phyloP scores from a whole-genome alignment of 2,888 invertebrate genomes.

The Diachrysia chrysitis region DNA sequence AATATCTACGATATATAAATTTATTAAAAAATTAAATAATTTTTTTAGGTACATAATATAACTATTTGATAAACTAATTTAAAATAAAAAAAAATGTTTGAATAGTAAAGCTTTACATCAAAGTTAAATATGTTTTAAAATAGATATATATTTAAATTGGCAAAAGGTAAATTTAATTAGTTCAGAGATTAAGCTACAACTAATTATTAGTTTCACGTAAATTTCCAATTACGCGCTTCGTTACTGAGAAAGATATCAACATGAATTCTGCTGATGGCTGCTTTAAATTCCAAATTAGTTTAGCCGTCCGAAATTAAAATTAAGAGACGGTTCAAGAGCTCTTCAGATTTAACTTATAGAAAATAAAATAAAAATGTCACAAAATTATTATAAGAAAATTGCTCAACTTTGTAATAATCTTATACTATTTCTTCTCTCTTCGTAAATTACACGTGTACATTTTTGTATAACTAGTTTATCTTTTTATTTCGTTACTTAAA shows the following conservation, averaged over 20 bases:
- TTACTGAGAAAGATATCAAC: slow-evolving; percentile 40
- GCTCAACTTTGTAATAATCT: too few relatives aligned
- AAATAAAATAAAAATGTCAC: slow-evolving; percentile 9
- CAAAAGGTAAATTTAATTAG: background rate
- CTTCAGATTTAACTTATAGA: slow-evolving; percentile 5
- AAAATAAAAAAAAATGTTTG: background rate
- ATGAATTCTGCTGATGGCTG: slow-evolving; percentile 21
- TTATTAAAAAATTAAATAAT: too few relatives aligned
- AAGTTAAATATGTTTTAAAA: background rate
- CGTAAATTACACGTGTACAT: slow-evolving; percentile 22
- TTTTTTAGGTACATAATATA: too few relatives aligned
- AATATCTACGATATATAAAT: too few relatives aligned
- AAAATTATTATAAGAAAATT: background rate
- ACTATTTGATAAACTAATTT: background rate
- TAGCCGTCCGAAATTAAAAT: slow-evolving; percentile 39
- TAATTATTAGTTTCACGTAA: slow-evolving; percentile 27
- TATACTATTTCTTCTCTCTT: slow-evolving; percentile 19
- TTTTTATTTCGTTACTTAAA: slow-evolving; percentile 28
- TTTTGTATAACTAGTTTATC: slow-evolving; percentile 7
- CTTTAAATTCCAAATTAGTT: slow-evolving; percentile 43
- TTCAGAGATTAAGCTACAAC: background rate
- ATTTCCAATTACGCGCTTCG: slow-evolving; percentile 50
- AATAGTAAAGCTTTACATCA: background rate
- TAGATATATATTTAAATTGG: background rate
- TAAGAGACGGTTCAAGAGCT: slow-evolving; percentile 18